Conservation (phyloP, 2,797 vertebrate species). For the Cossypha caffra region DNA sequence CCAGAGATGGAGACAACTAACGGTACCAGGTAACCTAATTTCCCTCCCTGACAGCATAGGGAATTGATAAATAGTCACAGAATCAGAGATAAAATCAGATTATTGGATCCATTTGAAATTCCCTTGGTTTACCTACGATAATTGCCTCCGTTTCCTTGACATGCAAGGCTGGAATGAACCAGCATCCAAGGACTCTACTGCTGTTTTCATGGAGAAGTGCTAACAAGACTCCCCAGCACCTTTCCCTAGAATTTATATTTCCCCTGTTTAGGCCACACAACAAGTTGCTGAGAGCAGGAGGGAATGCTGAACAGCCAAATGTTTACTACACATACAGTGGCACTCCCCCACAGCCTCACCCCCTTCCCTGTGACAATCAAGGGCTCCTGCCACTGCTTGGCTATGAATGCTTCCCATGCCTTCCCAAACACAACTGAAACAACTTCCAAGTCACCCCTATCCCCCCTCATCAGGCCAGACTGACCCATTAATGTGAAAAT, state of each 20-base stretch:
- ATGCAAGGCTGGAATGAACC: neutral
- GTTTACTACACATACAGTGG: neutral
- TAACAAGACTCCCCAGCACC: neutral
- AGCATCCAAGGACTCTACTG: neutral
- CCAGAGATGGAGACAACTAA: neutral
- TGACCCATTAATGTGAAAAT: neutral
- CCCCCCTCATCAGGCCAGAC: neutral
- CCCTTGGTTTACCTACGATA: neutral
- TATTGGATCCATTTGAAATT: slow-evolving; percentile 28
- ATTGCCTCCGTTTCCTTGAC: neutral
- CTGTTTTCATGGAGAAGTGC: neutral
- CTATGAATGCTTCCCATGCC: neutral
- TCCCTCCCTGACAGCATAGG: neutral
- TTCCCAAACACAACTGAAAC: neutral
- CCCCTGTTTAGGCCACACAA: neutral
- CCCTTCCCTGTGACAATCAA: neutral
- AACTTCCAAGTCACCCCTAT: neutral
- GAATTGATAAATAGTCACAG: slow-evolving; percentile 27
- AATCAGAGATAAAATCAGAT: slow-evolving; percentile 28
- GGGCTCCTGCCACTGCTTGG: neutral
- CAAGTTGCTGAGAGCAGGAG: neutral
- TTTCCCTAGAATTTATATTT: neutral
- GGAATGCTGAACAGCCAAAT: neutral
- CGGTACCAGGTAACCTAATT: neutral
- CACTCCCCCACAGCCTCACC: neutral